Percentiles rank a stretch among this genome's conserved stretches.
Evolutionary conservation across 2,888 invertebrate genomes (phyloP).

Genomic region (Cancer borealis): DNA sequence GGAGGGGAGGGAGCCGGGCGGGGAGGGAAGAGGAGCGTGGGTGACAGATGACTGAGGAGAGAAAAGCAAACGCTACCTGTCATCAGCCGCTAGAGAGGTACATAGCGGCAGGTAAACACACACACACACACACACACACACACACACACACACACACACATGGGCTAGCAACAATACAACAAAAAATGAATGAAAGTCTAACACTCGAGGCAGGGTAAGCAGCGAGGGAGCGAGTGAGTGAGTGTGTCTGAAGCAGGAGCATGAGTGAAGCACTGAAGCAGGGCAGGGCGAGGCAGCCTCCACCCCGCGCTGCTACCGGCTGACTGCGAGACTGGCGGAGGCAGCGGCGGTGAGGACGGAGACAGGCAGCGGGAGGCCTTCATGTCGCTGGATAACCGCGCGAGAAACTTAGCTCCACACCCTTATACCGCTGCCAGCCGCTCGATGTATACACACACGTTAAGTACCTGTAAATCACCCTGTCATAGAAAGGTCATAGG

Average conservation of each 20-base stretch:
- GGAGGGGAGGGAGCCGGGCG: background rate
- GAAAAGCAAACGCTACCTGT: background rate
- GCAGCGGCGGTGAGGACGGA: background rate
- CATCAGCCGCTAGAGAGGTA: background rate
- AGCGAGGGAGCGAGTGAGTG: background rate
- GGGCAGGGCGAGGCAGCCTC: background rate
- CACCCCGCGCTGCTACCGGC: background rate
- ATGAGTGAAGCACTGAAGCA: too few relatives aligned
- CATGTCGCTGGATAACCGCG: background rate
- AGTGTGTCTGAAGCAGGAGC: background rate
- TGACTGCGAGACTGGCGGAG: constrained; percentile 21
- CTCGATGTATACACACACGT: background rate
- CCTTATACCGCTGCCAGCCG: background rate
- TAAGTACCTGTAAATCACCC: background rate
- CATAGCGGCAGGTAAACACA: background rate
- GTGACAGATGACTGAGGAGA: background rate
- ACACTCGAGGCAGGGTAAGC: background rate
- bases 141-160: background rate
- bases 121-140: background rate
- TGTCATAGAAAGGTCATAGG: background rate
- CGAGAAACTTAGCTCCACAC: background rate
- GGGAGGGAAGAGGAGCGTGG: too few relatives aligned
- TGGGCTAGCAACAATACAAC: background rate
- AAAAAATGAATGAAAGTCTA: background rate
- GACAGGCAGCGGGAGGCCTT: background rate